Conservation (phyloP, 2,797 vertebrate species). For the Enteromius argenteus region DNA sequence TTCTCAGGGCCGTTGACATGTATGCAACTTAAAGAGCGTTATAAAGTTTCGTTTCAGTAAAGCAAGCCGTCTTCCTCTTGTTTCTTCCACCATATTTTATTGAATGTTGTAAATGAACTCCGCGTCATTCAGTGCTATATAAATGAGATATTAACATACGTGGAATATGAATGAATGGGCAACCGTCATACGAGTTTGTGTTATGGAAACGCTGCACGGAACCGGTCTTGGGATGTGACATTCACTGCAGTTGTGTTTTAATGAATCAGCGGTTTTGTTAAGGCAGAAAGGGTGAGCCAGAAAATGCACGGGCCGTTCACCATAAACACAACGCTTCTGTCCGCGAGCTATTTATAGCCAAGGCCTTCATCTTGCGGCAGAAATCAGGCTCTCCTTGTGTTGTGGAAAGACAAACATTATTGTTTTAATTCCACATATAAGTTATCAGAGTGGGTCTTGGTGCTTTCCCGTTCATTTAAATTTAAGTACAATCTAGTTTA, state of each 20-base stretch:
- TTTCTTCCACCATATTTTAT: background rate
- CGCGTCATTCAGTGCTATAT: background rate
- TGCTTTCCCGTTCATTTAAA: background rate
- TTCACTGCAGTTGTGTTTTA: slow-evolving; percentile 77
- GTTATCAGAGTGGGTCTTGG: background rate
- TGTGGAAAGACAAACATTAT: background rate
- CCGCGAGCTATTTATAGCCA: slow-evolving; percentile 57
- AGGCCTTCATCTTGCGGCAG: slow-evolving; percentile 60
- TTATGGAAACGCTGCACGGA: slow-evolving; percentile 53
- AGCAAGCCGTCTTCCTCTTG: background rate
- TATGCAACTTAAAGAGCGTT: background rate
- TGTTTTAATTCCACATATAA: background rate
- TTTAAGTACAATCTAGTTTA: background rate
- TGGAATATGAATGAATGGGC: background rate
- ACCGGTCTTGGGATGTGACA: slow-evolving; percentile 47
- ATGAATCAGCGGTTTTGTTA: slow-evolving; percentile 83
- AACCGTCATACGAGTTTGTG: slow-evolving; percentile 9
- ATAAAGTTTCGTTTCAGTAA: background rate
- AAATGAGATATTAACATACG: too few species aligned
- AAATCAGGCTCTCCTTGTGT: slow-evolving; percentile 36
- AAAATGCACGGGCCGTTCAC: slow-evolving; percentile 25
- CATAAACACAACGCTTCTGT: slow-evolving; percentile 60
- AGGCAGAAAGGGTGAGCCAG: slow-evolving; percentile 60
- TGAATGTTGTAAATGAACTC: background rate
- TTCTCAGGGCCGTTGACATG: background rate